A percentile compares a stretch with the other conserved stretches of the same genome.
These are phyloP conservation scores for Melieria crassipennis DNA, from an alignment of 2,888 invertebrate genomes.

Conservation along the genomic window DNA sequence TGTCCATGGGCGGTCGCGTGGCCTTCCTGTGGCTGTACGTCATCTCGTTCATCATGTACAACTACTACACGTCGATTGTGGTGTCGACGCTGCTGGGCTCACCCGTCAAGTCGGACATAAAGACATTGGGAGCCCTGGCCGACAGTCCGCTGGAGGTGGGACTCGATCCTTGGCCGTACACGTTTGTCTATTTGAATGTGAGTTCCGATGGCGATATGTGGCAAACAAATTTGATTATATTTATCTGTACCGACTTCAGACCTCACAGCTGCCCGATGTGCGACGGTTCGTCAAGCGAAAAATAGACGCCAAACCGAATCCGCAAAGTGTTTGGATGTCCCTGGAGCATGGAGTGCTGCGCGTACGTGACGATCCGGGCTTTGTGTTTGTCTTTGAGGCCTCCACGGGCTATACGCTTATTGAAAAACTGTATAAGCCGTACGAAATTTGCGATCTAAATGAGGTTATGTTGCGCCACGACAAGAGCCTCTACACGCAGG, in stretches of 20 bases:
- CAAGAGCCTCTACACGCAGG: conserved; percentile 45
- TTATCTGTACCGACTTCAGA: conserved; percentile 24
- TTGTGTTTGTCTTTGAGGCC: conserved; percentile 58
- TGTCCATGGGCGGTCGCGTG: conserved; percentile 64
- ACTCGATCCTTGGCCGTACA: conserved; percentile 66
- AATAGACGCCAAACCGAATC: conserved; percentile 49
- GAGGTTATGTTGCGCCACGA: conserved; percentile 57
- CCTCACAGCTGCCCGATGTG: conserved; percentile 48
- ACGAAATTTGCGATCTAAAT: conserved; percentile 63
- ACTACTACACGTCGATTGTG: conserved; percentile 73
- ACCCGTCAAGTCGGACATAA: conserved; percentile 68
- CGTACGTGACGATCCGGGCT: conserved; percentile 56
- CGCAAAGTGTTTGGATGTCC: conserved; percentile 48
- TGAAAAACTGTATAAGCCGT: conserved; percentile 54
- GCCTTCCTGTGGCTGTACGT: conserved; percentile 55
- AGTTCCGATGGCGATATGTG: conserved; percentile 30
- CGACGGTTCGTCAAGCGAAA: conserved; percentile 51
- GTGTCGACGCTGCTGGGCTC: conserved; percentile 72
- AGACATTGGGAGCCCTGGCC: conserved; percentile 67
- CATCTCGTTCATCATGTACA: conserved; percentile 68
- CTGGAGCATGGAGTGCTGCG: conserved; percentile 52
- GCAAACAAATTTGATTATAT: background rate
- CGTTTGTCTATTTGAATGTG: conserved; percentile 54
- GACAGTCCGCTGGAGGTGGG: conserved; percentile 69
- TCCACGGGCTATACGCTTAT: conserved; percentile 52